Percentiles rank a stretch among this genome's conserved stretches.
Conservation (phyloP, 2,888 invertebrate genomes). For the Leptothorax acervorum region DNA sequence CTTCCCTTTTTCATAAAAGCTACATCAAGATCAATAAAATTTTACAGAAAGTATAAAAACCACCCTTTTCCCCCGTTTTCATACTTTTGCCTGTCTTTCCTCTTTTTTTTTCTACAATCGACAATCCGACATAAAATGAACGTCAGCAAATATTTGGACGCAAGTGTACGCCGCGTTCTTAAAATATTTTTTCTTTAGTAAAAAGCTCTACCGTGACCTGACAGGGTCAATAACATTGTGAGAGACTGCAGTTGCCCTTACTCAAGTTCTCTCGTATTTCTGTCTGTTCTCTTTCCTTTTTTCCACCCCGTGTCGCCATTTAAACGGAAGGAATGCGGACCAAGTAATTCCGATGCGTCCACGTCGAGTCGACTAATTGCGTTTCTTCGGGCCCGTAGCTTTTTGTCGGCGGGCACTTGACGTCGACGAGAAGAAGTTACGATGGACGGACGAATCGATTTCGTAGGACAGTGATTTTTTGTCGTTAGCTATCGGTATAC, state of each 20-base stretch:
- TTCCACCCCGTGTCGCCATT: neutral
- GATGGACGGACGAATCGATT: constrained; percentile 38
- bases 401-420: constrained; percentile 27
- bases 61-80: neutral
- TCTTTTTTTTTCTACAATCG: neutral
- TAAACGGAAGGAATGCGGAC: constrained; percentile 20
- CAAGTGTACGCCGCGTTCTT: neutral
- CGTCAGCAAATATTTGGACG: neutral
- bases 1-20: neutral
- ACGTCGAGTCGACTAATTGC: constrained; percentile 45
- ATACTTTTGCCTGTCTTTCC: neutral
- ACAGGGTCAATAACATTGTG: neutral
- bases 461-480: constrained; percentile 45
- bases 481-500: constrained; percentile 57
- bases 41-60: neutral
- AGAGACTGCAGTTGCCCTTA: neutral
- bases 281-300: neutral
- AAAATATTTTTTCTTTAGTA: constrained; percentile 21
- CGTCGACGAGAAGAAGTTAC: constrained; percentile 32
- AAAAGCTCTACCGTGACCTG: neutral
- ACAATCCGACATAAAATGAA: neutral
- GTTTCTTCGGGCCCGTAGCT: constrained; percentile 22
- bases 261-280: neutral
- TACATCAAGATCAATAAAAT: neutral
- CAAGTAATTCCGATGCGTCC: constrained; percentile 44